phyloP scores from a whole-genome alignment of 2,113 vertebrate genomes.

The Neotragus moschatus region DNA sequence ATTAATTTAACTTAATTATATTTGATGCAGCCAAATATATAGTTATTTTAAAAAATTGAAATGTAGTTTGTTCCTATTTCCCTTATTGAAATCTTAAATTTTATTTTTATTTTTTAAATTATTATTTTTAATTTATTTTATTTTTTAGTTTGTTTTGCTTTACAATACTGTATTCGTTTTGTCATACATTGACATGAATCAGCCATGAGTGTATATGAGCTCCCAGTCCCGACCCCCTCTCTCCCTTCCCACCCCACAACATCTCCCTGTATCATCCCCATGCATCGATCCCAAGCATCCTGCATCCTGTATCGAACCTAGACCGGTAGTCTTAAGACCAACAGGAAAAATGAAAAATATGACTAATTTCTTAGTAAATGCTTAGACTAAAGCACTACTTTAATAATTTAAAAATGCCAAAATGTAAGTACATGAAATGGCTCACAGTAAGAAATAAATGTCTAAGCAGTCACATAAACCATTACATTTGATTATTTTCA shows the following conservation, averaged over 20 bases:
- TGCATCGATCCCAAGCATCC: too few relatives aligned
- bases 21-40: not conserved
- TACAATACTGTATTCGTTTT: too few relatives aligned
- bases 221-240: too few relatives aligned
- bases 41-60: not conserved
- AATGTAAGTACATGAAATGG: not conserved
- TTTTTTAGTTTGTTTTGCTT: too few relatives aligned
- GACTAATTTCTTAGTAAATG: not conserved
- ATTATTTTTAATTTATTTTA: too few relatives aligned
- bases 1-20: not conserved
- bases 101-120: too few relatives aligned
- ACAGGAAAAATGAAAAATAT: not conserved
- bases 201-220: too few relatives aligned
- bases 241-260: too few relatives aligned
- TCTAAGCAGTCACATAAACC: not conserved
- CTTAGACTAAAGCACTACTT: not conserved
- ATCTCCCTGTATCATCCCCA: too few relatives aligned
- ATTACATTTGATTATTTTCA: constrained; percentile 1
- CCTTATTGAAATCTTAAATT: not conserved
- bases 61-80: not conserved
- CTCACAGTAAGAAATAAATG: not conserved
- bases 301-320: too few relatives aligned
- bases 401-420: constrained; percentile 24
- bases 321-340: not conserved
- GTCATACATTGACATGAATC: too few relatives aligned